A percentile compares a stretch with the other conserved stretches of the same genome.
Evolutionary conservation across 2,113 vertebrate genomes (phyloP).

Genomic region (Cyphomyrus discorhynchus): DNA sequence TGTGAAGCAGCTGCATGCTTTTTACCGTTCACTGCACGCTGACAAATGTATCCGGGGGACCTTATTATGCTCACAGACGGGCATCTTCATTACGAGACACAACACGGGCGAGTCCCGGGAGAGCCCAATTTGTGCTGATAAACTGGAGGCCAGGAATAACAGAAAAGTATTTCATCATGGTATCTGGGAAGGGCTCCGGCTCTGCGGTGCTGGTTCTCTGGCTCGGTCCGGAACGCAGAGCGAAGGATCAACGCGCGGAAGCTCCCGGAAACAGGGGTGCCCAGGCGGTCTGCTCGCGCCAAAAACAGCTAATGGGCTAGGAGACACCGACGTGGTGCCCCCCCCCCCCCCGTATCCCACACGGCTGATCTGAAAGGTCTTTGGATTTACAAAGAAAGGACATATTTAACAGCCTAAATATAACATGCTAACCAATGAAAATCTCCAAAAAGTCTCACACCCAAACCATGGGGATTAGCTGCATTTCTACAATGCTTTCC

Average conservation of each 20-base stretch:
- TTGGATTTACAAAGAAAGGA: background rate
- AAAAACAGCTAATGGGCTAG: background rate
- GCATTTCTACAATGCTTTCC: background rate
- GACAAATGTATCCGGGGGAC: background rate
- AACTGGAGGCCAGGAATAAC: background rate
- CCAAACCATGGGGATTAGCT: background rate
- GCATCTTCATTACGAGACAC: background rate
- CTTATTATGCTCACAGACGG: background rate
- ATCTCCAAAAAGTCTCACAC: background rate
- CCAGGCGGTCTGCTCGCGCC: background rate
- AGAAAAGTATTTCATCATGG: background rate
- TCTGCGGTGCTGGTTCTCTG: background rate
- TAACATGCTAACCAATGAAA: background rate
- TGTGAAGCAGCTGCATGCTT: background rate
- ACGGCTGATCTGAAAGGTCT: background rate
- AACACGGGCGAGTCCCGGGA: background rate
- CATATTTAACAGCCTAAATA: background rate
- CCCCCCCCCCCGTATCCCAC: background rate
- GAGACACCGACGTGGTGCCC: background rate
- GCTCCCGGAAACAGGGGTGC: background rate
- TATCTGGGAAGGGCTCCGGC: background rate
- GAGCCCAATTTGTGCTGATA: background rate
- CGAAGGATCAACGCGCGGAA: background rate
- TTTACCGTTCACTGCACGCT: background rate
- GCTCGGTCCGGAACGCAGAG: background rate